Evolutionary conservation across 2,888 invertebrate genomes (phyloP).

Genomic region (Liposcelis brunnea): DNA sequence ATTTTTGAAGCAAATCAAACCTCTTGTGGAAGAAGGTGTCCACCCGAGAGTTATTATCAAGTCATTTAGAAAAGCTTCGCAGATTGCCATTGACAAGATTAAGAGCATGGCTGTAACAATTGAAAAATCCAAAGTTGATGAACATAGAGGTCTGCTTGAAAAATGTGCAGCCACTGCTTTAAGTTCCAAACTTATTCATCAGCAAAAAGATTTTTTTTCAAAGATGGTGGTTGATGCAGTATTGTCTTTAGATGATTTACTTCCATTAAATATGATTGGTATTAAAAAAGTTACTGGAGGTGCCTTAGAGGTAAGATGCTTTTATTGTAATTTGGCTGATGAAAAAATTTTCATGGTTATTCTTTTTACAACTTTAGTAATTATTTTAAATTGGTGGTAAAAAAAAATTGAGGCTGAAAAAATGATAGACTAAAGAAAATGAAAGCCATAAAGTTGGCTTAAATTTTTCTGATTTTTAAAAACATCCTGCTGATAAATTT

Average conservation of each 20-base stretch:
- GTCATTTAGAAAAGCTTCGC: constrained; percentile 70
- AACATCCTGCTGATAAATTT: background rate
- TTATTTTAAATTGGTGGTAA: background rate
- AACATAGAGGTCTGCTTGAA: constrained; percentile 47
- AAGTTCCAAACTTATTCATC: constrained; percentile 92
- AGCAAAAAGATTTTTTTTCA: constrained; percentile 89
- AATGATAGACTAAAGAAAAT: too few relatives aligned
- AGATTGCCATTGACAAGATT: constrained; percentile 65
- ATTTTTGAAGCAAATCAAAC: constrained; percentile 83
- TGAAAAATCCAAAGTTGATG: constrained; percentile 24
- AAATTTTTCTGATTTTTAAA: background rate
- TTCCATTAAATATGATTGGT: constrained; percentile 97
- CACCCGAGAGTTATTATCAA: constrained; percentile 88
- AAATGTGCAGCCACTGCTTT: constrained; percentile 94
- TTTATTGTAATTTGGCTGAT: background rate
- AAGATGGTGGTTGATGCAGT: constrained; percentile 98
- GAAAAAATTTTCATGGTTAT: background rate
- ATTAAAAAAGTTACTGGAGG: constrained; percentile 80
- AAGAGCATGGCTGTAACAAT: constrained; percentile 52
- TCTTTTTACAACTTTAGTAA: background rate
- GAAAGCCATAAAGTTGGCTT: too few relatives aligned
- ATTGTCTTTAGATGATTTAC: constrained; percentile 64
- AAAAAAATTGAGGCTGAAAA: too few relatives aligned
- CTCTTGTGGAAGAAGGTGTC: constrained; percentile 90
- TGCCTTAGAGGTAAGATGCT: constrained; percentile 27